Conservation (phyloP, 2,797 vertebrate species). For the Mallotus villosus region DNA sequence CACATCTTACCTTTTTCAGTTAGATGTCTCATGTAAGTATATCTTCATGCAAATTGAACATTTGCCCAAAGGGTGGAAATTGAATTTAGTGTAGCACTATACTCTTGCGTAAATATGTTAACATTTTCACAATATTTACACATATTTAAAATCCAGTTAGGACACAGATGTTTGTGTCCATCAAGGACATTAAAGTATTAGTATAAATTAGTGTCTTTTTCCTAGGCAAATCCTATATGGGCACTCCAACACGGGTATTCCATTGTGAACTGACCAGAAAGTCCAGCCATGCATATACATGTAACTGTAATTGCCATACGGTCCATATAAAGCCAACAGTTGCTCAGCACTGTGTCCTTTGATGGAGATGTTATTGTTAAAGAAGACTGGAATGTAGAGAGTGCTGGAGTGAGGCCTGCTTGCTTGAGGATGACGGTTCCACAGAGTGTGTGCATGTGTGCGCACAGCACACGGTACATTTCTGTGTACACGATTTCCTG, state of each 20-base stretch:
- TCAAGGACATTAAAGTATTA: too few relatives aligned
- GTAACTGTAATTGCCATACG: not conserved
- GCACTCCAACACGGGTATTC: not conserved
- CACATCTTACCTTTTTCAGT: too few relatives aligned
- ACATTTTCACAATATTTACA: slow-evolving; percentile 20
- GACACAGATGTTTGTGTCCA: not conserved
- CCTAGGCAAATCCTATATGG: not conserved
- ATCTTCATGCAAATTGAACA: slow-evolving; percentile 25
- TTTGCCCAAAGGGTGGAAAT: slow-evolving; percentile 25
- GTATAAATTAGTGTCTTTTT: not conserved
- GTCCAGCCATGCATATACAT: too few relatives aligned
- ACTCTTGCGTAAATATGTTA: slow-evolving; percentile 23
- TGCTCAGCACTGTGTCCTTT: slow-evolving; percentile 54
- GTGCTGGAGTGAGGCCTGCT: slow-evolving; percentile 36
- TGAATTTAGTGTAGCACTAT: slow-evolving; percentile 32
- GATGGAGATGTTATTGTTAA: slow-evolving; percentile 68
- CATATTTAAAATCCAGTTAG: not conserved
- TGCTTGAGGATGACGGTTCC: not conserved
- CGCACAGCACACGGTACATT: not conserved
- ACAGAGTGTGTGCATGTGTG: slow-evolving; percentile 3
- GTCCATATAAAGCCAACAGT: slow-evolving; percentile 72
- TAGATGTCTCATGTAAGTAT: slow-evolving; percentile 38
- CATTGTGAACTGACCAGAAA: not conserved
- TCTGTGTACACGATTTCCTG: not conserved
- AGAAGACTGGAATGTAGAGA: slow-evolving; percentile 24